Evolutionary conservation across 2,113 vertebrate genomes (phyloP).

Genomic region (Oxygymnocypris stewartii): DNA sequence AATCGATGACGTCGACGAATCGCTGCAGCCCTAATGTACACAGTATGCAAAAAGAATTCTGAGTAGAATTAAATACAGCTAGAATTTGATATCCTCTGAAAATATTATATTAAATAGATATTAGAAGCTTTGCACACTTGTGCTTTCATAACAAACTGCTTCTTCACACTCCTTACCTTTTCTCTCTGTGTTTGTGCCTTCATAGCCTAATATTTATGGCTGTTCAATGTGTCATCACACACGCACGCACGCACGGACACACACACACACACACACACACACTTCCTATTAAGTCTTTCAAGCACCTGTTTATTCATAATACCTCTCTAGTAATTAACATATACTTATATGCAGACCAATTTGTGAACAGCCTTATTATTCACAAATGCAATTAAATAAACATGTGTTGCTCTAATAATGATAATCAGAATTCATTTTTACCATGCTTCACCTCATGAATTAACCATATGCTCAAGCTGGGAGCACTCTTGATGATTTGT

Average conservation of each 20-base stretch:
- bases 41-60: background rate
- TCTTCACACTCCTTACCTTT: background rate
- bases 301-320: conserved; percentile 43
- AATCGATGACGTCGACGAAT: too few species aligned
- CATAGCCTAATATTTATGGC: background rate
- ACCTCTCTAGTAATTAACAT: conserved; percentile 38
- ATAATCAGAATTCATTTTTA: conserved; percentile 44
- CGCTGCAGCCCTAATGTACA: too few species aligned
- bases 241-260: background rate
- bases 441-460: conserved; percentile 32
- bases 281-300: conserved; percentile 27
- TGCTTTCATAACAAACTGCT: background rate
- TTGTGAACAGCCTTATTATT: conserved; percentile 43
- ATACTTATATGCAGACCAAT: conserved; percentile 27
- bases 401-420: conserved; percentile 45
- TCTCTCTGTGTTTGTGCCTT: background rate
- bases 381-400: conserved; percentile 46
- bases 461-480: conserved; percentile 34
- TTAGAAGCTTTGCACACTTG: conserved; percentile 13
- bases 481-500: conserved; percentile 28
- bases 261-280: background rate
- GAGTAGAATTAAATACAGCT: background rate
- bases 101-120: background rate
- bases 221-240: background rate
- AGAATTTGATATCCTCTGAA: background rate